Evolutionary conservation across 1,140 invertebrate genomes (phyloP).

Genomic region (Drosophila kepulauana): DNA sequence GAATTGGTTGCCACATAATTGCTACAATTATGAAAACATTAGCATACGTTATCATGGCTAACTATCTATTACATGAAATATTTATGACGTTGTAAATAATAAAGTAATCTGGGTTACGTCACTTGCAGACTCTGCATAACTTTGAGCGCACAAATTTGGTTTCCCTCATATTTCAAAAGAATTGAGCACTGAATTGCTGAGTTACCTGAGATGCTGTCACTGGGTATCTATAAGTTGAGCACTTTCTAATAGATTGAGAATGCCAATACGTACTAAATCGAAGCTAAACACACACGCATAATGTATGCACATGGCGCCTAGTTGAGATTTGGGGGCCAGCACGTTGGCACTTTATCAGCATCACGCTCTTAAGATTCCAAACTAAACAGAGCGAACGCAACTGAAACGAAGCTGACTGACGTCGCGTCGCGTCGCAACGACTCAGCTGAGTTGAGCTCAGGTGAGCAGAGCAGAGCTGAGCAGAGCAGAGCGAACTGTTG

Average conservation of each 20-base stretch:
- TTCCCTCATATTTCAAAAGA: not conserved
- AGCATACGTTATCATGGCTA: no score
- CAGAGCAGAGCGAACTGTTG: slow-evolving; percentile 19
- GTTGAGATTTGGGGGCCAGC: slow-evolving; percentile 65
- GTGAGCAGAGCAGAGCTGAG: slow-evolving; percentile 6
- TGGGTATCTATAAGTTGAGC: not conserved
- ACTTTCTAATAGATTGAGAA: not conserved
- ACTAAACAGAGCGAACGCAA: slow-evolving; percentile 38
- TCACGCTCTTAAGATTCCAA: slow-evolving; percentile 77
- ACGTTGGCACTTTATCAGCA: slow-evolving; percentile 76
- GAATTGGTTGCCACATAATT: no score
- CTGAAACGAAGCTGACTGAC: slow-evolving; percentile 18
- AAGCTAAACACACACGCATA: not conserved
- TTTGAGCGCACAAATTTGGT: no score
- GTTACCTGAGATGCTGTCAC: not conserved
- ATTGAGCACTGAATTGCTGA: not conserved
- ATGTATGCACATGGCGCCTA: slow-evolving; percentile 52
- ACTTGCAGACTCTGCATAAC: no score
- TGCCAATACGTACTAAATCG: slow-evolving; percentile 13
- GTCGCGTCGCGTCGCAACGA: not conserved
- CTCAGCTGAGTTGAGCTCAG: slow-evolving; percentile 3
- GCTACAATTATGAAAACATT: no score
- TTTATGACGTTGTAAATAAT: no score
- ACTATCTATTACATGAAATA: no score
- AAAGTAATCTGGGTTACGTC: no score